phyloP scores from a whole-genome alignment of 2,888 invertebrate species.

The Pilophorus perplexus region DNA sequence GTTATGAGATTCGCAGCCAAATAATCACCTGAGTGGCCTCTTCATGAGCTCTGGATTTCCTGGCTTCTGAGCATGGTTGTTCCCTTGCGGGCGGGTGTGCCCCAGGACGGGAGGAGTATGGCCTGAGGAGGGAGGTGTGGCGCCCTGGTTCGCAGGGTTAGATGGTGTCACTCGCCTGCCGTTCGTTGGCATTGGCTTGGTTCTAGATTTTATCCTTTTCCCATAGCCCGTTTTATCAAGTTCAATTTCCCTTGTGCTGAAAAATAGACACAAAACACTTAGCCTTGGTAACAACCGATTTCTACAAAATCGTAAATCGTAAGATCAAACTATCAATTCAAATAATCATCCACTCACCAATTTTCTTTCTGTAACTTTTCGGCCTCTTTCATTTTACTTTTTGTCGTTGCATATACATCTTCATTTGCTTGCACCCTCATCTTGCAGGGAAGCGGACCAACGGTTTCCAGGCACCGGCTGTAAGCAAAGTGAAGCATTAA shows the following conservation, averaged over 20 bases:
- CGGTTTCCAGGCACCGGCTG: conserved; percentile 48
- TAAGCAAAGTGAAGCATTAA: background rate
- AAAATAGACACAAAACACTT: conserved; percentile 51
- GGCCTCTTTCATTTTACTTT: conserved; percentile 85
- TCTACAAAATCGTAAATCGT: no score
- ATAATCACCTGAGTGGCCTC: conserved; percentile 62
- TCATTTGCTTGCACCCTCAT: conserved; percentile 93
- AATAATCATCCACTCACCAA: no score
- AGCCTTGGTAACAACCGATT: no score
- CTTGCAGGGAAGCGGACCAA: conserved; percentile 82
- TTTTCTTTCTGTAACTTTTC: conserved; percentile 92
- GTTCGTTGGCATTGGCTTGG: conserved; percentile 42
- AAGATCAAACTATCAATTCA: no score
- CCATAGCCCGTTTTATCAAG: conserved; percentile 81
- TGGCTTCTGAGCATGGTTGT: conserved; percentile 53
- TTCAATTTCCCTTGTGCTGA: conserved; percentile 89
- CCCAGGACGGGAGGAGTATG: conserved; percentile 45
- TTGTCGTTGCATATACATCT: conserved; percentile 90
- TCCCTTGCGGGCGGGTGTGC: conserved; percentile 56
- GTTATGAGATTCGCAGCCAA: no score
- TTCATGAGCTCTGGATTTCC: conserved; percentile 63
- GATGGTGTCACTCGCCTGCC: conserved; percentile 45
- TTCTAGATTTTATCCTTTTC: conserved; percentile 69
- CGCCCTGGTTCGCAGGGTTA: conserved; percentile 51
- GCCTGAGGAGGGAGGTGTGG: conserved; percentile 48